A percentile compares a stretch with the other conserved stretches of the same genome.
These are phyloP conservation scores for Tricholaema leucomelas DNA, from an alignment of 2,113 vertebrate genomes.

Conservation along the genomic window DNA sequence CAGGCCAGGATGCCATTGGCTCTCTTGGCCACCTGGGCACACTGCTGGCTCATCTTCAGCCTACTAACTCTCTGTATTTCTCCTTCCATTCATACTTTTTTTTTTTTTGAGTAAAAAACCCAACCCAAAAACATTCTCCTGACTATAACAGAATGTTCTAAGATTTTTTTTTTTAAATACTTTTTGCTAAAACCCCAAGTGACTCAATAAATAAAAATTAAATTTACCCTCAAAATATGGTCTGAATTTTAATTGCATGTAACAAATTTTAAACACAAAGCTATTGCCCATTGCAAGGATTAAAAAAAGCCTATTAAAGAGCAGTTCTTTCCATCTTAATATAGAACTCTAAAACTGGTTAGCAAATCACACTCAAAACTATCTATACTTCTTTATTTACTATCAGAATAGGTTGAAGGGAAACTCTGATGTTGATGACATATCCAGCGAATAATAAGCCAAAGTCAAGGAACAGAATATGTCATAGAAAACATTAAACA, in stretches of 20 bases:
- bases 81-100: neutral
- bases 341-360: neutral
- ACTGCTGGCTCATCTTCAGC: too few relatives aligned
- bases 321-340: neutral
- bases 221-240: neutral
- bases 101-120: too few relatives aligned
- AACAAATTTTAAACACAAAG: neutral
- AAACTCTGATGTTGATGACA: neutral
- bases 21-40: too few relatives aligned
- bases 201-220: neutral
- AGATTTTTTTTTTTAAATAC: neutral
- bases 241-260: neutral
- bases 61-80: neutral
- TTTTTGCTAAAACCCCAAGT: neutral
- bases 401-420: neutral
- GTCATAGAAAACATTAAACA: neutral
- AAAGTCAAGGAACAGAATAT: neutral
- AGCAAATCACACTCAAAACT: neutral
- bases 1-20: too few relatives aligned
- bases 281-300: neutral
- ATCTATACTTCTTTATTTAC: neutral
- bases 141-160: neutral
- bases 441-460: neutral
- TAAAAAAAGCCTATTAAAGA: neutral
- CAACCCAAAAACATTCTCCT: neutral